Conservation (phyloP, 2,113 vertebrate genomes). For the Columba janthina region DNA sequence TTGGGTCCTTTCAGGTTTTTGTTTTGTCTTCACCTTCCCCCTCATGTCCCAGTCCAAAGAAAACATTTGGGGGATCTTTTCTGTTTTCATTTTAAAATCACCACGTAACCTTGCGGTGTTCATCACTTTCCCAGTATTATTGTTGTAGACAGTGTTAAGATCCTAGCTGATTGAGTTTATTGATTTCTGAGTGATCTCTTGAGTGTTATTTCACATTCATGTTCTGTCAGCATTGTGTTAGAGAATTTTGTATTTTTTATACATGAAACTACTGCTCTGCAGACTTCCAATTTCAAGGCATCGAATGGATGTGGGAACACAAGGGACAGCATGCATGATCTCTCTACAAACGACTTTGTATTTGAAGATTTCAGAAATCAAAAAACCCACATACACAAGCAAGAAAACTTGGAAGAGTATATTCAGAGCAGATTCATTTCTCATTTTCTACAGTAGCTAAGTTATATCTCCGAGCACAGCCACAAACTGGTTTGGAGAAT, state of each 20-base stretch:
- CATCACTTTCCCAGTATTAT: background rate
- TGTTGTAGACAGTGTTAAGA: background rate
- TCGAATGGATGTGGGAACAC: background rate
- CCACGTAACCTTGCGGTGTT: background rate
- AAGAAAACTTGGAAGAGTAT: background rate
- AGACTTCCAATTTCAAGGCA: background rate
- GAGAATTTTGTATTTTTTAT: slow-evolving; percentile 30
- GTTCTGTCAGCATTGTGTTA: slow-evolving; percentile 1
- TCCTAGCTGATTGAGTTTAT: slow-evolving; percentile 53
- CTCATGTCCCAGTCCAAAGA: background rate
- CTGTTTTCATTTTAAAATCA: background rate
- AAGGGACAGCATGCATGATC: background rate
- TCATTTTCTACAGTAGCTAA: background rate
- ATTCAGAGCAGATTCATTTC: background rate
- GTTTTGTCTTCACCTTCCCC: background rate
- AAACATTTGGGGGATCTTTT: background rate
- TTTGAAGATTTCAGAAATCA: background rate
- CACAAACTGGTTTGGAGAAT: background rate
- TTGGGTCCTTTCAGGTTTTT: background rate
- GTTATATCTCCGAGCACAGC: background rate
- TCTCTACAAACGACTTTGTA: background rate
- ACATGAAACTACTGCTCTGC: background rate
- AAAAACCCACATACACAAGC: background rate
- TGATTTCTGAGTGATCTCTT: slow-evolving; percentile 55
- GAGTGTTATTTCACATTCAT: slow-evolving; percentile 14